Base-by-base conservation (phyloP, 2,888 invertebrate species). In the Esperia sulphurella region DNA sequence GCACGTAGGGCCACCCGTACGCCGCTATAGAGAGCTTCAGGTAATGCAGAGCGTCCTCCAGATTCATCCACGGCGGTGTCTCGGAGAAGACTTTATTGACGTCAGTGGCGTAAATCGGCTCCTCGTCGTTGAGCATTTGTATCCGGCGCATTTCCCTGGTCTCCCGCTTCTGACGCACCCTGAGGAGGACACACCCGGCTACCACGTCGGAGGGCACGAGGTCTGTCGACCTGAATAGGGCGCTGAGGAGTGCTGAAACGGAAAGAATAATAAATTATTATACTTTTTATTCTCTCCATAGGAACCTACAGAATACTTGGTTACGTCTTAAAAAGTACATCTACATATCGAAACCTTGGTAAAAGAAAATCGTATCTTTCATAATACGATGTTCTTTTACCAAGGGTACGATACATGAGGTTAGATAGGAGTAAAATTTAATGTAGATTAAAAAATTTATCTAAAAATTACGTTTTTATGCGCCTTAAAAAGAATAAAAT, bases 1-100 rank as follows among this genome's bases (percentile, higher is more conserved):
- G 83, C 51, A 95, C 95, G 65, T 95, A 94, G 0, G 96, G 94
- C 96, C 97, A 97, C 0, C 97, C 96, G 72, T 97, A 97, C 7
- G 95, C 93, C 5, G 95, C 95, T 73, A 95, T 92, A 0, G 97
- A 95, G 60, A 95, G 91, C 70, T 94, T 92, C 65, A 97, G 87
- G 71, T 94, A 97, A 77, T 97, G 94, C 48, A 92, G 73, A 2
- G 95, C 95, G 63, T 93, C 91, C 45, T 94, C 92, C 54, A 95
- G 77, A 58, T 93, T 94, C 95, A 96, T 96, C 97, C 96, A 97
- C 1, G 91, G 87, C 0, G 94, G 94, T 0, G 92, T 90, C 55
- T 92, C 90, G 0, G 91, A 91, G 75, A 95, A 94, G 51, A 93
- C 90, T 60, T 87, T 86, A 63, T 79, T 82, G 37, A 77, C 88